These are phyloP conservation scores for Rhizomys pruinosus DNA, from an alignment of 2,113 vertebrate genomes.

Conservation along the genomic window DNA sequence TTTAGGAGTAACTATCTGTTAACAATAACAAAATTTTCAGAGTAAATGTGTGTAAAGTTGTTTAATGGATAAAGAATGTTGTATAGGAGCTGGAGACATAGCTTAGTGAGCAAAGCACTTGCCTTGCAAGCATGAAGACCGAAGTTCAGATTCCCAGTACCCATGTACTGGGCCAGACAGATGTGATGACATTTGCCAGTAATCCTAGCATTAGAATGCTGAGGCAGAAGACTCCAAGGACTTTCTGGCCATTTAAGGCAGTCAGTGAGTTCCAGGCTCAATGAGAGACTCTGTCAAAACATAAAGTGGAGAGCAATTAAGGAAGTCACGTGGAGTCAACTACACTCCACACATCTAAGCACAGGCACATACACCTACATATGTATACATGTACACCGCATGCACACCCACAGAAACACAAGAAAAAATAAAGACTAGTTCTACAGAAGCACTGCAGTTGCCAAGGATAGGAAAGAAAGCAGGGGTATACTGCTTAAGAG, in stretches of 20 bases:
- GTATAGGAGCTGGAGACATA: not conserved
- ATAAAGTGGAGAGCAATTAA: not conserved
- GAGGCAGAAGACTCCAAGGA: not conserved
- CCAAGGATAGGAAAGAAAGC: not conserved
- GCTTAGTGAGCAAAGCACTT: not conserved
- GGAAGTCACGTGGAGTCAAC: not conserved
- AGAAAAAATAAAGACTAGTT: not conserved
- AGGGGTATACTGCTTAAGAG: not conserved
- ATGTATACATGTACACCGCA: too few relatives aligned
- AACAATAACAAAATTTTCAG: conserved; percentile 32
- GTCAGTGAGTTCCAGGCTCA: not conserved
- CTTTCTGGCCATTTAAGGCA: not conserved
- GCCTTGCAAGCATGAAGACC: not conserved
- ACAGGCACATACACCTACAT: not conserved
- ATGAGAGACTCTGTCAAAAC: too few relatives aligned
- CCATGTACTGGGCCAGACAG: too few relatives aligned
- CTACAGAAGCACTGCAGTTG: not conserved
- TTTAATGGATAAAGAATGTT: not conserved
- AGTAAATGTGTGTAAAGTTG: not conserved
- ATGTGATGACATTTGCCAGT: not conserved
- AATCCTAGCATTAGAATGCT: not conserved
- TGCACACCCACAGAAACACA: too few relatives aligned
- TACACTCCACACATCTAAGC: not conserved
- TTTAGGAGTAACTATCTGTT: conserved; percentile 52
- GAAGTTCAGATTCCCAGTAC: not conserved